Evolutionary conservation across 2,888 invertebrate genomes (phyloP).

Genomic region (Leptopilina drosophilae): DNA sequence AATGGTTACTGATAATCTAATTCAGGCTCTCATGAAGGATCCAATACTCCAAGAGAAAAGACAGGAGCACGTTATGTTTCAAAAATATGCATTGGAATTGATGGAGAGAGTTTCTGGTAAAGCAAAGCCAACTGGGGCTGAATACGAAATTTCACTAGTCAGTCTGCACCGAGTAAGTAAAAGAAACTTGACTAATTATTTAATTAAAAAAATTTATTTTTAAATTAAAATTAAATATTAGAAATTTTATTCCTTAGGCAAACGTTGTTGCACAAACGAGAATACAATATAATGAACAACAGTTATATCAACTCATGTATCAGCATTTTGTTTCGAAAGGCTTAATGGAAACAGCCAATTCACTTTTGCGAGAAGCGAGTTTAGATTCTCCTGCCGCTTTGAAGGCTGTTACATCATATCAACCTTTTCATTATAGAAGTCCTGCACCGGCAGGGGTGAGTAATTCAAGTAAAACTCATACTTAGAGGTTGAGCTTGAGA

Average conservation of each 20-base stretch:
- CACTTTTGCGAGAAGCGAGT: constrained; percentile 87
- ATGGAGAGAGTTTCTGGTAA: constrained; percentile 95
- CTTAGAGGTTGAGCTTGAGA: too few species aligned
- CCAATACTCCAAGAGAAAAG: constrained; percentile 98
- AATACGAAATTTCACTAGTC: constrained; percentile 90
- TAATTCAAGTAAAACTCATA: constrained; percentile 9
- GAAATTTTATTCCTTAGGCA: constrained; percentile 79
- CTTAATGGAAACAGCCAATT: constrained; percentile 84
- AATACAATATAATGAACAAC: constrained; percentile 95
- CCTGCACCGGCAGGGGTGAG: constrained; percentile 67
- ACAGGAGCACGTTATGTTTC: constrained; percentile 96
- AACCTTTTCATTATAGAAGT: constrained; percentile 73
- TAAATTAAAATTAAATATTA: constrained; percentile 33
- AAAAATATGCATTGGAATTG: constrained; percentile 93
- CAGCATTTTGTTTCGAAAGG: constrained; percentile 91
- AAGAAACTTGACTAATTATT: not conserved
- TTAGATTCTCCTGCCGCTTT: constrained; percentile 80
- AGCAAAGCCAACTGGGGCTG: constrained; percentile 86
- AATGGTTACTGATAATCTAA: constrained; percentile 93
- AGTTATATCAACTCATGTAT: constrained; percentile 93
- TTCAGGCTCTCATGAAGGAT: constrained; percentile 96
- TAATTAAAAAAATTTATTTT: not conserved
- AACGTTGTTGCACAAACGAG: constrained; percentile 97
- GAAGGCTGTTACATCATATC: constrained; percentile 71
- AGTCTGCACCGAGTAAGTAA: constrained; percentile 89